phyloP scores from a whole-genome alignment of 2,113 vertebrate species.

The Pristiophorus japonicus region DNA sequence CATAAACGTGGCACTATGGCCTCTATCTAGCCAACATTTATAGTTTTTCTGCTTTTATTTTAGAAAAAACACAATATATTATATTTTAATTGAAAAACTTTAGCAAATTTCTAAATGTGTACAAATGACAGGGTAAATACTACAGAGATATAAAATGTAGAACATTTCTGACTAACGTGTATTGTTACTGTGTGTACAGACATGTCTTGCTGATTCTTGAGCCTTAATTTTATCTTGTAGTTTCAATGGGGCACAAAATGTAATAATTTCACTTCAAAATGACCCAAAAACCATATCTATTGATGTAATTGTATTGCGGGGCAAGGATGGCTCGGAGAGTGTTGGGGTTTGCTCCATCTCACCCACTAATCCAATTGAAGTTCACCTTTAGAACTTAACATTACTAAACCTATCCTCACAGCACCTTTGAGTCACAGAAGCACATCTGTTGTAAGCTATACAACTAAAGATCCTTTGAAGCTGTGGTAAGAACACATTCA shows the following conservation, averaged over 20 bases:
- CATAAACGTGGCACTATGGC: neutral
- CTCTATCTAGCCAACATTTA: neutral
- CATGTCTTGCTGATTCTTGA: neutral
- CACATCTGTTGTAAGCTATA: neutral
- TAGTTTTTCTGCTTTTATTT: neutral
- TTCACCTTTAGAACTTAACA: neutral
- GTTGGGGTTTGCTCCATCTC: neutral
- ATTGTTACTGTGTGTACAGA: neutral
- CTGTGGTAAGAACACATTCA: neutral
- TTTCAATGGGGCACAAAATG: neutral
- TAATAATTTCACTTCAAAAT: neutral
- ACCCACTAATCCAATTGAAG: neutral
- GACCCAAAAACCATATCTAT: neutral
- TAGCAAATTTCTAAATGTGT: neutral
- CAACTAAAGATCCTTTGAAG: neutral
- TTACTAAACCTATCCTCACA: neutral
- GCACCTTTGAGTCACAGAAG: neutral
- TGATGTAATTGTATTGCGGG: neutral
- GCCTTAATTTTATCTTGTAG: neutral
- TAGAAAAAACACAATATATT: neutral
- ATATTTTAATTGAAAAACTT: neutral
- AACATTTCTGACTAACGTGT: neutral
- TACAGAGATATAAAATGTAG: neutral
- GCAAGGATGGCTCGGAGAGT: neutral
- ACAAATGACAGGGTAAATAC: neutral